phyloP scores from a whole-genome alignment of 1,140 invertebrate species.

The Drosophila simulans region DNA sequence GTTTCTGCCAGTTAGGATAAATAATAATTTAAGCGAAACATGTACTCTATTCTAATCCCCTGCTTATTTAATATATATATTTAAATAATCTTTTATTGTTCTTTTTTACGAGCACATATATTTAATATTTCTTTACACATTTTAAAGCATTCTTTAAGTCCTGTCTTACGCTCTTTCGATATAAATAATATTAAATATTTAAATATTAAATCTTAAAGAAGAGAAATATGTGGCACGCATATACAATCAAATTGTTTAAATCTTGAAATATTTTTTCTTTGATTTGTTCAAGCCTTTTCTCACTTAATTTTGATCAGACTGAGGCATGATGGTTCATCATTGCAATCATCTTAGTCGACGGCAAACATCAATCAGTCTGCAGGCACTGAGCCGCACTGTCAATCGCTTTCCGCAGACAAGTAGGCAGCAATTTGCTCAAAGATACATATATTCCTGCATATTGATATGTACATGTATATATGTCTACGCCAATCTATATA shows the following conservation, averaged over 20 bases:
- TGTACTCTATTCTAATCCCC: no score
- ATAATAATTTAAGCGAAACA: not conserved
- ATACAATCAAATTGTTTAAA: not conserved
- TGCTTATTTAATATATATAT: no score
- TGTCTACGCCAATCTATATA: not conserved
- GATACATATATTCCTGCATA: conserved; percentile 6
- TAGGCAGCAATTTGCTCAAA: conserved; percentile 13
- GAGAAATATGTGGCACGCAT: no score
- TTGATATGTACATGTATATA: conserved; percentile 1
- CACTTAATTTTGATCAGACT: conserved; percentile 23
- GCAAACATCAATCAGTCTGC: conserved; percentile 50
- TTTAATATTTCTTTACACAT: no score
- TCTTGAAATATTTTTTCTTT: not conserved
- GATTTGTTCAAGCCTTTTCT: not conserved
- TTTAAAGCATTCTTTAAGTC: no score
- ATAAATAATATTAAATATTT: no score
- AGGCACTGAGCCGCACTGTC: conserved; percentile 25
- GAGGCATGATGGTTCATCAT: conserved; percentile 47
- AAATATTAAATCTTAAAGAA: no score
- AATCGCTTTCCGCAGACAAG: conserved; percentile 25
- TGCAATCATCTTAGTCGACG: conserved; percentile 19
- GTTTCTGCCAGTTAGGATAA: not conserved
- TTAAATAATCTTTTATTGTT: no score
- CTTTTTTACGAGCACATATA: no score
- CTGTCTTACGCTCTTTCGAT: no score